phyloP scores from a whole-genome alignment of 1,140 invertebrate species.

The Drosophila lacertosa region DNA sequence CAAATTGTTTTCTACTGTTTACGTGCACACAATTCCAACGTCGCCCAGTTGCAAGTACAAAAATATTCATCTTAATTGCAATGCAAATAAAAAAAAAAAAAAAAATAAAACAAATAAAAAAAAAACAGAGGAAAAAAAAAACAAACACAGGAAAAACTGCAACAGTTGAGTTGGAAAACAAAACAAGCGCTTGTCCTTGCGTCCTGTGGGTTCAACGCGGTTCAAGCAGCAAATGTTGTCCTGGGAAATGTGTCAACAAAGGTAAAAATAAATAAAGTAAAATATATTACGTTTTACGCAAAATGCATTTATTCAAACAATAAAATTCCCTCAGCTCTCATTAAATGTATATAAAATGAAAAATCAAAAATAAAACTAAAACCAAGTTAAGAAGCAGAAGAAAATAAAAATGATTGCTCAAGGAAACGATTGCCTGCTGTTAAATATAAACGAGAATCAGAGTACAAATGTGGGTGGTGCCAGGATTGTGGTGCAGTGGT shows the following conservation, averaged over 20 bases:
- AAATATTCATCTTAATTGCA: conserved; percentile 59
- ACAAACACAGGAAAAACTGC: conserved; percentile 6
- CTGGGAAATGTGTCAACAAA: too few relatives aligned
- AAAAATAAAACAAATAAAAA: too few relatives aligned
- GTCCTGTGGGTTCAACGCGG: too few relatives aligned
- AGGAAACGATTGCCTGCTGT: neutral
- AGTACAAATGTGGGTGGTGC: neutral
- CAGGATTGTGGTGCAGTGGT: neutral
- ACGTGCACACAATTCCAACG: conserved; percentile 29
- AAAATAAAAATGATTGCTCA: conserved; percentile 1
- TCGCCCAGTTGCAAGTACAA: conserved; percentile 15
- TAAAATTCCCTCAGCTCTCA: conserved; percentile 34
- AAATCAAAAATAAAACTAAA: conserved; percentile 14
- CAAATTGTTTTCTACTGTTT: conserved; percentile 3
- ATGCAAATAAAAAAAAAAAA: conserved; percentile 26
- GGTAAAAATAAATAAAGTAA: too few relatives aligned
- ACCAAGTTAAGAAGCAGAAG: neutral
- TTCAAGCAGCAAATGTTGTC: too few relatives aligned
- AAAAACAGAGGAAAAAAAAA: too few relatives aligned
- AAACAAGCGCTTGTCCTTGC: neutral
- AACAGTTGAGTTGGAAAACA: neutral
- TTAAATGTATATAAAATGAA: conserved; percentile 9
- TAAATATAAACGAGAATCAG: neutral
- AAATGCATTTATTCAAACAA: conserved; percentile 71
- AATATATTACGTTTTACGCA: conserved; percentile 60